Base-by-base conservation (phyloP, 2,888 invertebrate genomes). In the Caprella mutica region DNA sequence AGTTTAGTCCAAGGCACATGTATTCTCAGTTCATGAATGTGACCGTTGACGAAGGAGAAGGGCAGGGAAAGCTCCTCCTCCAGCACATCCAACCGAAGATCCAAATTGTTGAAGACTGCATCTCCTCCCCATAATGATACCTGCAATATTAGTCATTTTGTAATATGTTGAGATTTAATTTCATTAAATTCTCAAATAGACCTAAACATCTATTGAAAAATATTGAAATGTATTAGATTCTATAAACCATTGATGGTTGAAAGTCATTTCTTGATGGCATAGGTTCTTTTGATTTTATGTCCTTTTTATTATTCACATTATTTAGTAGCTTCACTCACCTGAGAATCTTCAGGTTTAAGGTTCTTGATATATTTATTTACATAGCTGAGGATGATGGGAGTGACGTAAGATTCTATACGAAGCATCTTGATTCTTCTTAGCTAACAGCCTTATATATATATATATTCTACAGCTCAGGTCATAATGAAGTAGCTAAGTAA, bases 101-200 rank as follows among this genome's bases (percentile, higher is more conserved):
- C 93, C 68, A 96, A 77, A 73, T 94, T 94, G 72, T 90, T 88
- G 66, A 96, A 85, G 1, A 85, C 84, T 59, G 87, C 93, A 71
- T 92, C 93, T 33, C 96, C 96, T 65, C 88, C 88, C 94, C 94
- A 96, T 68, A 96, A 74, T n/a, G 93, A 94, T 6, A 93, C 82
- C 88, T 89, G n/a, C n/a, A n/a, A n/a, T n/a, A n/a, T n/a, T n/a
- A n/a, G n/a, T n/a, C n/a, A n/a, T n/a, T n/a, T n/a, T n/a, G n/a
- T n/a, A n/a, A n/a, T n/a, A n/a, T n/a, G n/a, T n/a, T n/a, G n/a
- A n/a, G n/a, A n/a, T n/a, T n/a, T n/a, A n/a, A n/a, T n/a, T n/a
- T n/a, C n/a, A n/a, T n/a, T n/a, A n/a, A n/a, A n/a, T n/a, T n/a
- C n/a, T n/a, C n/a, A n/a, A n/a, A n/a, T n/a, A n/a, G n/a, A n/a